These are phyloP conservation scores for Odontomachus brunneus DNA, from an alignment of 1,140 invertebrate species.

Conservation along the genomic window DNA sequence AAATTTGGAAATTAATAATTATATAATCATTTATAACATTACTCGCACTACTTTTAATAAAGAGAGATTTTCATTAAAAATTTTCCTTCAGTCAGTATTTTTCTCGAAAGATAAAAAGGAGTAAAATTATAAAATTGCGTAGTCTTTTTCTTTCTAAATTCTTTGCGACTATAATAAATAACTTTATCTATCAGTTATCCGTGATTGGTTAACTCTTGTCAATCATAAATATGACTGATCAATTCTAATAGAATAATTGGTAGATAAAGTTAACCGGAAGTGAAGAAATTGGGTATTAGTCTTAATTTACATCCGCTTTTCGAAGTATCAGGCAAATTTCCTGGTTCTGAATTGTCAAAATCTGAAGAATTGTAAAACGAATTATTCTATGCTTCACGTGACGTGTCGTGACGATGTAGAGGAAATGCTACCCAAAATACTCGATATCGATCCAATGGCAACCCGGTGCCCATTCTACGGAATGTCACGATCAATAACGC, in stretches of 20 bases:
- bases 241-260: no score
- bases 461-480: slow-evolving; percentile 67
- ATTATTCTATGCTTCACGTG: neutral
- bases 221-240: no score
- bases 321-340: neutral
- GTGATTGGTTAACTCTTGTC: no score
- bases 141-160: no score
- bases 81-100: neutral
- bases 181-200: no score
- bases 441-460: slow-evolving; percentile 68
- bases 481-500: slow-evolving; percentile 73
- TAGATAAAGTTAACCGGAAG: no score
- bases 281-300: no score
- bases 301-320: neutral
- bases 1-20: no score
- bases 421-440: slow-evolving; percentile 19
- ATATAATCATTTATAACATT: no score
- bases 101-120: neutral
- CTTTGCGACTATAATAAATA: neutral
- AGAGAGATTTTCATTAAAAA: neutral
- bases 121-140: no score
- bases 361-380: neutral
- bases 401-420: neutral
- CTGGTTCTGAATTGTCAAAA: neutral
- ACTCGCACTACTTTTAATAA: no score